These are phyloP conservation scores for Sebastes fasciatus DNA, from an alignment of 2,113 vertebrate genomes.

Conservation along the genomic window DNA sequence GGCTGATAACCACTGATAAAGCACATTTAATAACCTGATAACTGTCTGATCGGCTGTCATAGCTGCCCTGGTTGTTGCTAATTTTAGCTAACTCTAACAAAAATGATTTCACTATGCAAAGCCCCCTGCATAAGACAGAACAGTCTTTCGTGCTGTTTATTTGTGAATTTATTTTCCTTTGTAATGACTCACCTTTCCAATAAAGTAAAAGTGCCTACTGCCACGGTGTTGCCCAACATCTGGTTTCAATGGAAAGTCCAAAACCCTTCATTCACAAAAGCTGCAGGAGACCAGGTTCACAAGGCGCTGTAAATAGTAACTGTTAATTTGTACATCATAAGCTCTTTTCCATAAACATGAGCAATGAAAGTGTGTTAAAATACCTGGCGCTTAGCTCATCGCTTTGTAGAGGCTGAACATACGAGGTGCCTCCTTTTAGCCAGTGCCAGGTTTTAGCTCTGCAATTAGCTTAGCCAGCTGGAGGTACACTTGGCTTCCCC, in stretches of 20 bases:
- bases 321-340: conserved; percentile 87
- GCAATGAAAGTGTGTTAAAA: conserved; percentile 78
- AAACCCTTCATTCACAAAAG: conserved; percentile 74
- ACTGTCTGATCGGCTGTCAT: neutral
- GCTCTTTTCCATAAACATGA: conserved; percentile 79
- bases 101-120: conserved; percentile 36
- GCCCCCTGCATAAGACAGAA: conserved; percentile 51
- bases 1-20: no score
- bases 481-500: conserved; percentile 19
- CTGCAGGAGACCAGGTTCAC: conserved; percentile 83
- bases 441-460: conserved; percentile 20
- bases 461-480: conserved; percentile 49
- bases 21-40: no score
- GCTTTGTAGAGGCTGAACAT: conserved; percentile 36
- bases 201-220: conserved; percentile 74
- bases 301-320: conserved; percentile 82
- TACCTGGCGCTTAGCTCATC: conserved; percentile 63
- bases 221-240: conserved; percentile 75
- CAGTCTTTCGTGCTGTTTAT: conserved; percentile 76
- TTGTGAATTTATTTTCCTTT: conserved; percentile 82
- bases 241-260: conserved; percentile 80
- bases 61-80: conserved; percentile 20
- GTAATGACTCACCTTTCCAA: conserved; percentile 83
- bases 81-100: conserved; percentile 35
- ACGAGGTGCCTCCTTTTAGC: conserved; percentile 27